These are phyloP conservation scores for Smittia aterrima DNA, from an alignment of 2,888 invertebrate species.

Conservation along the genomic window DNA sequence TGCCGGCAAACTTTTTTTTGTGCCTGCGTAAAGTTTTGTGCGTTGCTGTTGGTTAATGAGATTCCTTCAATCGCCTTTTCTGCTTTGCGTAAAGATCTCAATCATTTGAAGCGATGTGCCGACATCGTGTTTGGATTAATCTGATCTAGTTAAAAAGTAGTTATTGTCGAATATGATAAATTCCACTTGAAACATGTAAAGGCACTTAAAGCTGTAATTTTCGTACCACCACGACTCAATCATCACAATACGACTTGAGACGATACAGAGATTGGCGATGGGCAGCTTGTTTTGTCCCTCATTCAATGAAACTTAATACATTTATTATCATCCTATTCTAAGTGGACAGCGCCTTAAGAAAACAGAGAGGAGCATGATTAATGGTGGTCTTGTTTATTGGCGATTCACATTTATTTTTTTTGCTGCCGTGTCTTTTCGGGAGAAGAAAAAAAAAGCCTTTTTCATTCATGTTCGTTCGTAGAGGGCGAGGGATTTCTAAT, in stretches of 20 bases:
- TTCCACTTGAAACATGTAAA: not conserved
- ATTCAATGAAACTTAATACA: conserved; percentile 38
- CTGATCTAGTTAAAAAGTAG: conserved; percentile 39
- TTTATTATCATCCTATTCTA: conserved; percentile 24
- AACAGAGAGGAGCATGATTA: conserved; percentile 17
- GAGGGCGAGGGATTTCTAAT: too few species aligned
- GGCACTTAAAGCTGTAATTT: not conserved
- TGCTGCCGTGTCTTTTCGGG: not conserved
- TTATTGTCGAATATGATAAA: conserved; percentile 23
- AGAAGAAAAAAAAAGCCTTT: not conserved
- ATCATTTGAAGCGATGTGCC: conserved; percentile 31
- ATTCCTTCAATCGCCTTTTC: not conserved
- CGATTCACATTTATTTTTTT: conserved; percentile 5
- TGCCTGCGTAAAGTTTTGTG: not conserved
- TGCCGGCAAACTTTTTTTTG: not conserved
- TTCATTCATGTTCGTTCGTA: not conserved
- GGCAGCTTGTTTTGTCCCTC: not conserved
- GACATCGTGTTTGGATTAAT: conserved; percentile 39
- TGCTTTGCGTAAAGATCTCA: conserved; percentile 29
- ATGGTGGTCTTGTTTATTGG: conserved; percentile 35
- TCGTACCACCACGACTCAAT: not conserved
- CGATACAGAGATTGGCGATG: not conserved
- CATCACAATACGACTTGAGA: not conserved
- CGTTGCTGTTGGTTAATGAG: conserved; percentile 11
- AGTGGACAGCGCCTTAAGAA: conserved; percentile 27